phyloP scores from a whole-genome alignment of 2,888 invertebrate genomes.

The Drosophila anomelani region DNA sequence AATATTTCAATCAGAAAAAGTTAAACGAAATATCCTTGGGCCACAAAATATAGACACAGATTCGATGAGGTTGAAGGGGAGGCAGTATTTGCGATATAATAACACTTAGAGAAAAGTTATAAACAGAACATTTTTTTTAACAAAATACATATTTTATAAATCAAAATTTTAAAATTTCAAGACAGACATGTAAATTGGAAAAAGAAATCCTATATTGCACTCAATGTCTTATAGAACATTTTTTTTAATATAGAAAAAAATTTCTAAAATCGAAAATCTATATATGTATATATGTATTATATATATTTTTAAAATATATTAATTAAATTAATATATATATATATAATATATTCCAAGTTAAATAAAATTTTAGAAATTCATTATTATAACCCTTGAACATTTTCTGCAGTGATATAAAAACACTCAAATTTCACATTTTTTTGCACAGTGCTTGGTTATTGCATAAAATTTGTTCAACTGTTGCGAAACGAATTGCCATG shows the following conservation, averaged over 20 bases:
- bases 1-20: conserved; percentile 53
- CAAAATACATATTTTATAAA: background rate
- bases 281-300: too few species aligned
- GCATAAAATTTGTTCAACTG: conserved; percentile 70
- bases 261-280: too few species aligned
- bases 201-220: too few species aligned
- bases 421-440: accelerated
- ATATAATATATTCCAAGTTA: too few species aligned
- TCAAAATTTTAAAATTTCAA: too few species aligned
- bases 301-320: too few species aligned
- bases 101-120: conserved; percentile 1
- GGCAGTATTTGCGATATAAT: conserved; percentile 3
- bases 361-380: background rate
- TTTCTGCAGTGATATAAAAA: background rate
- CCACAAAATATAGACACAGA: conserved; percentile 45
- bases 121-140: background rate
- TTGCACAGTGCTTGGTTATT: conserved; percentile 28
- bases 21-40: conserved; percentile 48
- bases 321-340: too few species aligned
- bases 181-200: too few species aligned
- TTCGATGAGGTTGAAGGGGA: conserved; percentile 15
- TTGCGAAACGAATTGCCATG: conserved; percentile 77
- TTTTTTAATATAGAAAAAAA: too few species aligned
- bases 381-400: background rate
- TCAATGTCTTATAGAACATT: too few species aligned